Percentiles rank a stretch among this genome's conserved stretches.
Conservation (phyloP, 2,113 vertebrate genomes). For the Tretioscincus oriximinensis region DNA sequence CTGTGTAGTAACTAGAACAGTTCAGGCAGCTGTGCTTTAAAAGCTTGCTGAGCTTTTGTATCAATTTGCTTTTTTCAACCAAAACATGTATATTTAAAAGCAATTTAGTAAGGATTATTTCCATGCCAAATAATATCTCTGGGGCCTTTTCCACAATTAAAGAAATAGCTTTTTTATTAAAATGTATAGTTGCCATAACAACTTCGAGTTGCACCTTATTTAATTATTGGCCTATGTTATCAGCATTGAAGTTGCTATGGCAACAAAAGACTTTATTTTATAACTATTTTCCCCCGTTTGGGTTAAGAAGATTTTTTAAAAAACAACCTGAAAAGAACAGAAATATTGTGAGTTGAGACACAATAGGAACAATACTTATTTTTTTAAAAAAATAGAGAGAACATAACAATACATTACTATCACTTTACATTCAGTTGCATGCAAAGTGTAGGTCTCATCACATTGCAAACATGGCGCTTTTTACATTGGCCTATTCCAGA, state of each 20-base stretch:
- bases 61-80: neutral
- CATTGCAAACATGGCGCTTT: no score
- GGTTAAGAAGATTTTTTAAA: slow-evolving; percentile 48
- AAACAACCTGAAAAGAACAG: slow-evolving; percentile 40
- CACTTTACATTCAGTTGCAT: slow-evolving; percentile 31
- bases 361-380: slow-evolving; percentile 35
- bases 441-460: slow-evolving; percentile 1
- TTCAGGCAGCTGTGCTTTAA: slow-evolving; percentile 13
- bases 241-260: slow-evolving; percentile 69
- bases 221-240: slow-evolving; percentile 60
- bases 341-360: slow-evolving; percentile 45
- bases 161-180: slow-evolving; percentile 43
- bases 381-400: slow-evolving; percentile 27
- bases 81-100: neutral
- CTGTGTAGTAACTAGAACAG: neutral
- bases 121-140: slow-evolving; percentile 34
- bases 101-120: slow-evolving; percentile 37
- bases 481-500: no score
- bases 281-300: slow-evolving; percentile 32
- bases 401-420: neutral
- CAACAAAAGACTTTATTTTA: slow-evolving; percentile 66
- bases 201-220: slow-evolving; percentile 57
- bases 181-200: slow-evolving; percentile 69
- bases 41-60: slow-evolving; percentile 16
- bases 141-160: neutral